Conservation (phyloP, 2,888 invertebrate species). For the Apocheima hispidaria region DNA sequence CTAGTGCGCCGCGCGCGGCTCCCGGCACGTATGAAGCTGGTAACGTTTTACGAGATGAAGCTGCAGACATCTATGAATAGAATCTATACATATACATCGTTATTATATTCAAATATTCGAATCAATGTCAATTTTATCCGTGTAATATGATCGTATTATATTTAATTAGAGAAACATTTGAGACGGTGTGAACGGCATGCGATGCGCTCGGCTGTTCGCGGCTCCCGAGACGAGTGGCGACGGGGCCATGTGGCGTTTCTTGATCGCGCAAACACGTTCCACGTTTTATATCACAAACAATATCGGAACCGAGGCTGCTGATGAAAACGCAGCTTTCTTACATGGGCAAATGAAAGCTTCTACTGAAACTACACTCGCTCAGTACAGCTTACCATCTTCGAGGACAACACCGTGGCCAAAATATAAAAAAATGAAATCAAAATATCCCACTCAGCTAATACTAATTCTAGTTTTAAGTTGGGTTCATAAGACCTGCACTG, state of each 20-base stretch:
- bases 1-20: no score
- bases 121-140: no score
- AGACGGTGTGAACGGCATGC: conserved; percentile 1
- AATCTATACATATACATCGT: no score
- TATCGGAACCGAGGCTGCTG: conserved; percentile 5
- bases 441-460: no score
- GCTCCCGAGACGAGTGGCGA: conserved; percentile 4
- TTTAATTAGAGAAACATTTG: conserved; percentile 3
- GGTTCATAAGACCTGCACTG: no score
- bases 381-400: no score
- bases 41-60: conserved; percentile 36
- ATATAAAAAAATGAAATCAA: no score
- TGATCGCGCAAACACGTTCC: conserved; percentile 3
- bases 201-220: background rate
- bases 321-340: background rate
- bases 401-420: no score
- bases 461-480: no score
- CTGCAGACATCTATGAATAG: no score
- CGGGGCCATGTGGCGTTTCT: conserved; percentile 21
- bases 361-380: background rate
- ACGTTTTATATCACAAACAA: conserved; percentile 4
- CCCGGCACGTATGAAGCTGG: conserved; percentile 30
- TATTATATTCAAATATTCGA: no score
- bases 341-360: background rate
- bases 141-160: no score